Conservation (phyloP, 1,140 invertebrate species). For the Papilio xuthus region DNA sequence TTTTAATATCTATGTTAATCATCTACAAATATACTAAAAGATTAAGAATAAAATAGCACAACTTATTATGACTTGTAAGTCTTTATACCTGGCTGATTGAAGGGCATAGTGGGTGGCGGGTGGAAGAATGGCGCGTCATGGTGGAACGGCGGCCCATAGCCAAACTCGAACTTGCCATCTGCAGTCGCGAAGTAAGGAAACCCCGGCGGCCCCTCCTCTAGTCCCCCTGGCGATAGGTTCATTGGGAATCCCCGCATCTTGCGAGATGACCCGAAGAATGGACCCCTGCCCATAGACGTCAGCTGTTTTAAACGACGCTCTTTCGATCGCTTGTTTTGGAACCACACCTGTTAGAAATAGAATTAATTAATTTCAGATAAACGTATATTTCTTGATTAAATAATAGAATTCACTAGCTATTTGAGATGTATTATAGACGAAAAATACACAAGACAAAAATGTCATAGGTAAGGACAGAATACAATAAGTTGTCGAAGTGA, state of each 20-base stretch:
- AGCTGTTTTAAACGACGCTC: conserved; percentile 96
- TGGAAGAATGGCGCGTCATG: conserved; percentile 93
- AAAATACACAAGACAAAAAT: no score
- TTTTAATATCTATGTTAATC: no score
- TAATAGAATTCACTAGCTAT: not conserved
- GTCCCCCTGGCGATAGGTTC: conserved; percentile 92
- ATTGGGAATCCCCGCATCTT: conserved; percentile 95
- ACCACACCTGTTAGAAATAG: conserved; percentile 93
- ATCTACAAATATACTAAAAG: not conserved
- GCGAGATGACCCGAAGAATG: conserved; percentile 93
- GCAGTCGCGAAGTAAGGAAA: conserved; percentile 92
- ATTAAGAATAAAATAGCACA: not conserved
- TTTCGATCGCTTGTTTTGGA: conserved; percentile 99
- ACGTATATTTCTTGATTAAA: not conserved
- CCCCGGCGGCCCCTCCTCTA: conserved; percentile 90
- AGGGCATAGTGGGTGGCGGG: conserved; percentile 88
- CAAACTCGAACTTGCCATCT: conserved; percentile 94
- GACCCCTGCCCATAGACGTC: conserved; percentile 94
- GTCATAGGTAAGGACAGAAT: no score
- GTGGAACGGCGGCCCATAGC: conserved; percentile 92
- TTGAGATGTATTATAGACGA: no score
- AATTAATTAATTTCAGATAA: not conserved
- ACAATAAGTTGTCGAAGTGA: not conserved
- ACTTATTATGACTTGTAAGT: conserved; percentile 42
- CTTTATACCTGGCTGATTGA: conserved; percentile 86